phyloP scores from a whole-genome alignment of 2,113 vertebrate genomes.

The Orthochromis malagaraziensis region DNA sequence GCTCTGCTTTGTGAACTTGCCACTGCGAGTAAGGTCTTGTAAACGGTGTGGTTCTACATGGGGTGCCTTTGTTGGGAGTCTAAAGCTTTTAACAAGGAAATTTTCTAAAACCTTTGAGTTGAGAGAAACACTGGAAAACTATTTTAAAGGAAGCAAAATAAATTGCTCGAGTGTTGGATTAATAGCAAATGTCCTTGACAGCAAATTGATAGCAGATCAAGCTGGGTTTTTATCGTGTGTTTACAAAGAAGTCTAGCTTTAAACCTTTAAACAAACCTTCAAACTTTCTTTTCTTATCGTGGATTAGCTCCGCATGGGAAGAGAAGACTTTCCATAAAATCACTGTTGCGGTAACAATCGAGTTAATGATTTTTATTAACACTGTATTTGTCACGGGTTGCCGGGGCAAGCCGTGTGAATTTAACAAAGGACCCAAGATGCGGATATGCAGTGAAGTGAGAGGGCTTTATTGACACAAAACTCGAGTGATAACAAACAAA shows the following conservation, averaged over 20 bases:
- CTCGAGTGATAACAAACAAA: neutral
- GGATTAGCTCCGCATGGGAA: neutral
- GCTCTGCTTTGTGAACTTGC: neutral
- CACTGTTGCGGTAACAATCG: neutral
- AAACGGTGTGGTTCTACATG: neutral
- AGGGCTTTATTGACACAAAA: neutral
- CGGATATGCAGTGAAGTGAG: neutral
- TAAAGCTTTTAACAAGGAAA: neutral
- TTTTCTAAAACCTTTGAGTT: neutral
- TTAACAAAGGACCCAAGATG: neutral
- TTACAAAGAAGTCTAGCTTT: neutral
- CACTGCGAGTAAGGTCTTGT: neutral
- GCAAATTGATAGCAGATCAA: neutral
- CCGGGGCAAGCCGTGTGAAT: neutral
- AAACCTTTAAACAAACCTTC: neutral
- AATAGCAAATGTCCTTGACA: neutral
- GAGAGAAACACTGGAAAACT: neutral
- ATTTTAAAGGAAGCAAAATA: neutral
- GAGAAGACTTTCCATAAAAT: neutral
- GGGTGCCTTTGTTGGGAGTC: neutral
- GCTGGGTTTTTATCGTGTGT: neutral
- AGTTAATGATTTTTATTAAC: neutral
- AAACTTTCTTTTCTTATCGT: neutral
- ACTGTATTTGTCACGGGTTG: neutral
- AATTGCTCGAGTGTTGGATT: neutral